A percentile compares a stretch with the other conserved stretches of the same genome.
phyloP scores from a whole-genome alignment of 37 sponge, comb jelly and placozoan genomes.

The Spongilla lacustris region DNA sequence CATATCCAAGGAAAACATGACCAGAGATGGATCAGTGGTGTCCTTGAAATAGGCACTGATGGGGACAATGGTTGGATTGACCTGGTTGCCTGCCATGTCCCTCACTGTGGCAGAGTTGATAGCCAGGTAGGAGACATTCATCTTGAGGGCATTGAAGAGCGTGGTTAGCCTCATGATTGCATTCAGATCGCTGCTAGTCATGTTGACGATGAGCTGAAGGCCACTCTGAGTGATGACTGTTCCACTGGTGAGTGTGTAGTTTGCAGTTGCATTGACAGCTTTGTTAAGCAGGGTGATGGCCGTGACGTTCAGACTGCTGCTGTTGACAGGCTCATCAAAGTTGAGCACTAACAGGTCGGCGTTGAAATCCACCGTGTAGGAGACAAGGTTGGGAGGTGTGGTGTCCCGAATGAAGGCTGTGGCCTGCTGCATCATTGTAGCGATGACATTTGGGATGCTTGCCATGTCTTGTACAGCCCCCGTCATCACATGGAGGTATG shows the following conservation, averaged over 20 bases:
- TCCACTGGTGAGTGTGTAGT: slow-evolving; percentile 71
- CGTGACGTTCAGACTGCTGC: slow-evolving; percentile 44
- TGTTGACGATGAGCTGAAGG: slow-evolving; percentile 51
- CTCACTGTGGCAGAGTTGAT: slow-evolving; percentile 45
- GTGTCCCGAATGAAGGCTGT: slow-evolving; percentile 45
- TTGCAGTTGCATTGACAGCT: slow-evolving; percentile 33
- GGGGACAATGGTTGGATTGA: slow-evolving; percentile 41
- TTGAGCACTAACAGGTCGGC: slow-evolving; percentile 48
- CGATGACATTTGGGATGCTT: slow-evolving; percentile 15
- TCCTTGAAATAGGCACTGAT: slow-evolving; percentile 64
- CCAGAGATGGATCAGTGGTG: slow-evolving; percentile 63
- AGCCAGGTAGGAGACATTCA: slow-evolving; percentile 57
- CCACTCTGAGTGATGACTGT: slow-evolving; percentile 52
- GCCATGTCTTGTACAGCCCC: slow-evolving; percentile 61
- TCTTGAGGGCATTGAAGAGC: slow-evolving; percentile 41
- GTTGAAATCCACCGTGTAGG: slow-evolving; percentile 69
- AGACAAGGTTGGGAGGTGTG: slow-evolving; percentile 59
- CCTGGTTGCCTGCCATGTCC: slow-evolving; percentile 78
- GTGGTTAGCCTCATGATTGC: slow-evolving; percentile 55
- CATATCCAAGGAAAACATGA: slow-evolving; percentile 79
- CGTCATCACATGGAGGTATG: slow-evolving; percentile 51
- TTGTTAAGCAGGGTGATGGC: slow-evolving; percentile 64
- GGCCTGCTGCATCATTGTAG: slow-evolving; percentile 29
- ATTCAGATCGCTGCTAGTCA: slow-evolving; percentile 72
- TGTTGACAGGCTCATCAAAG: slow-evolving; percentile 86